Evolutionary conservation across 1,140 invertebrate species (phyloP), one percentile per base, ranked within the genome.

Genomic region (Cotesia glomerata): DNA sequence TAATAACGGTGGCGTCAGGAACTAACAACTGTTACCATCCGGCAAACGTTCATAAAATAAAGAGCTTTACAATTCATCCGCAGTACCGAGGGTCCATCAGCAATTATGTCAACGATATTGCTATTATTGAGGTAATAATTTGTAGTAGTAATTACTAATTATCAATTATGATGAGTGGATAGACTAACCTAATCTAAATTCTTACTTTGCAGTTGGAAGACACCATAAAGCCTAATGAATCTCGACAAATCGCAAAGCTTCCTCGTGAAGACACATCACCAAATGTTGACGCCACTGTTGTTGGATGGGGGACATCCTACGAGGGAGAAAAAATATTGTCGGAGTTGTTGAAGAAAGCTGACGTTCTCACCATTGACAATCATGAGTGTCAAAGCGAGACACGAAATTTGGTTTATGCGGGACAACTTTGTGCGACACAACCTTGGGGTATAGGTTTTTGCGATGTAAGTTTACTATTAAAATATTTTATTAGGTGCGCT

Each of bases 71-170:
- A 49, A 18, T 65, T 13, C 36, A 65, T 26, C 63, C 63, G 3
- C 11, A 9, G 45, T 65, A 65, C 26, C 8, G 4, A 2, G 63
- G 63, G 1, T 4, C 36, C 16, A 1, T 13, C 2, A 26, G 4
- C 5, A 39, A 9, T 3, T 11, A 65, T 49, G 4, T 65, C 39
- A n/a, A 65, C 9, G 63, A 65, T 49, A 65, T 65, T 65, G 63
- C 32, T 4, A 18, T 65, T 5, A 45, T 65, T 9, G 16, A 11
- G 14, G 63, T 65, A 45, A 65, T 14, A n/a, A 54, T 54, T 14
- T n/a, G 26, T 26, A 26, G 8, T 45, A 45, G 2, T 45, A 2
- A n/a, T 3, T 4, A 45, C 5, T n/a, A 16, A 45, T 8, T 35
- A 5, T 8, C 1, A 35, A 39, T 39, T 14, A 45, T n/a, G 13